Evolutionary conservation across 2,888 invertebrate genomes (phyloP), one percentile per base, ranked within the genome.

Genomic region (Meiosimyza decipiens): DNA sequence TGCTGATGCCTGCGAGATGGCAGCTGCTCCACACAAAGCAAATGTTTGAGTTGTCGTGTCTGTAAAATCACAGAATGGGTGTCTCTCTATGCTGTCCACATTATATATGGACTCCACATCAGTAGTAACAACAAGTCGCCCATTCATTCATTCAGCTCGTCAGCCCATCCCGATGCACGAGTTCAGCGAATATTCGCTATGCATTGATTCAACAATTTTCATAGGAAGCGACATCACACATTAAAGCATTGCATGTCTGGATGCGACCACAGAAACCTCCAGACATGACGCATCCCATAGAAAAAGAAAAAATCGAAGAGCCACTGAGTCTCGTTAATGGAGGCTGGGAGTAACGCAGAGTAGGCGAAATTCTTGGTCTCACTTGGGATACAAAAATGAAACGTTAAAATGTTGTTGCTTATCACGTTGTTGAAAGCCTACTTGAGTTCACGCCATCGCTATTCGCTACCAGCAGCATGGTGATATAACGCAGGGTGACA

Each of bases 201-300:
- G 49, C 63, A 22, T 40, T 40, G 40, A 40, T 40, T 40, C 40
- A 40, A 40, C 40, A 28, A 28, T 28, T 28, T 28, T 28, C 28
- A 40, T 40, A 40, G 40, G 40, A 40, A 40, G 9, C 40, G 9
- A 2, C 40, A 7, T 6, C 40, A 7, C 40, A 40, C 40, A 40
- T 6, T 40, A 40, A 40, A n/a, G n/a, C 51, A 33, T 47, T 28
- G 59, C 64, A 16, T 49, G 64, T 49, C 59, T 57, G 49, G 33
- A 64, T 65, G 49, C 68, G 72, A 72, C 72, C 72, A 18, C 68
- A 63, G 50, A 60, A 66, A 66, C 55, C 63, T 55, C 13, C 60
- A 65, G 72, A 72, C 71, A 60, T 52, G 51, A 67, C 51, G 60
- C 49, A 22, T 64, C 55, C 64, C 57, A 50, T 28, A 63, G 50